Base-by-base conservation (phyloP, 1,140 invertebrate species). In the Homarus americanus region DNA sequence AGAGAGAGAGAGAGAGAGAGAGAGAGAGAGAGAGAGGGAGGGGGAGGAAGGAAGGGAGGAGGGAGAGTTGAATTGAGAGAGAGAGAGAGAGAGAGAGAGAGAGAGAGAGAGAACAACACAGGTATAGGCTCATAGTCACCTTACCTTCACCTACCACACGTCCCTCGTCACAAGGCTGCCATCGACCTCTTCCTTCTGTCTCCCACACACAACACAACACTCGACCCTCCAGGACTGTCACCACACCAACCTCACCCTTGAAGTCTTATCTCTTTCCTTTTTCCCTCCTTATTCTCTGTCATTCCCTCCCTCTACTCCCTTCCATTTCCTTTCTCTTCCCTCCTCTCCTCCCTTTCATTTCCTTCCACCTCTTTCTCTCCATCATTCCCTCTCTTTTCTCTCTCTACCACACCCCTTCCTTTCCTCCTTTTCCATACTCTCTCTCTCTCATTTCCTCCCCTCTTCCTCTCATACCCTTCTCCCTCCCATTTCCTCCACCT, bases 401-500 rank as follows among this genome's bases (percentile, higher is more conserved):
- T 80, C 78, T 44, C 40, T 36, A 3, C 17, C 73, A 12, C 32
- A 36, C 28, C 38, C 41, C 28, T 44, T 82, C 41, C 53, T 44
- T 32, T 17, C 34, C 49, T 84, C 82, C 40, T 15, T 38, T 38
- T 44, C 36, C n/a, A 0, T 44, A n/a, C 73, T 10, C 12, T 40
- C 73, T 38, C n/a, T 40, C 34, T 73, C n/a, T 32, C 72, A 3
- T 36, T 34, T 36, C 32, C 38, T 7, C 38, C 41, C 28, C 79
- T 82, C 41, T 82, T 44, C 15, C 32, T 63, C 49, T 84, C 82
- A 3, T 36, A 28, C 17, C 32, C 38, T 7, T 76, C 41, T 53
- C 79, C 53, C 41, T 82, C 79, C 15, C 32, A 34, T 28, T 84
- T 63, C 40, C 34, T 38, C 66, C n/a, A n/a, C n/a, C n/a, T n/a